Percentiles rank a stretch among this genome's conserved stretches.
Evolutionary conservation across 92 coral and sea anemone species (phyloP).

Genomic region (Chrysogorgia sp.): DNA sequence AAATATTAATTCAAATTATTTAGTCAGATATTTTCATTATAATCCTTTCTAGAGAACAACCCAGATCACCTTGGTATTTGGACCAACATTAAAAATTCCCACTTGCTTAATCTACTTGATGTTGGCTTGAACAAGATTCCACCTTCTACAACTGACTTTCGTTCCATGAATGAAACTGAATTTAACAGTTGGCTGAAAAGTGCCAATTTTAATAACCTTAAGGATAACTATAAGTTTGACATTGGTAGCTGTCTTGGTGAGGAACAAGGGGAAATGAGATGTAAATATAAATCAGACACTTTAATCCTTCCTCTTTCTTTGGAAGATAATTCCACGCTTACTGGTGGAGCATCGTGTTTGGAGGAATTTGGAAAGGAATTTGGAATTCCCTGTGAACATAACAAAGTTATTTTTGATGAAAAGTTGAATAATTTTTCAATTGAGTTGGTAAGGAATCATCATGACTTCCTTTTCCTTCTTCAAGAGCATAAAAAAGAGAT

Average conservation of each 20-base stretch:
- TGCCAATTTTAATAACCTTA: constrained; percentile 7
- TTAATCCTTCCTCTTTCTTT: constrained; percentile 11
- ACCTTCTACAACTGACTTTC: not conserved
- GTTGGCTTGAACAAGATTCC: constrained; percentile 43
- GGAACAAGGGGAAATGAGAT: not conserved
- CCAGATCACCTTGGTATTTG: constrained; percentile 7
- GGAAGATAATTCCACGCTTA: constrained; percentile 34
- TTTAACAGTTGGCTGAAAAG: constrained; percentile 32
- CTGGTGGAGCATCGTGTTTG: constrained; percentile 11
- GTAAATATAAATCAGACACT: not conserved
- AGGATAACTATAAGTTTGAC: not conserved
- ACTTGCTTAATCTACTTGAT: constrained; percentile 18
- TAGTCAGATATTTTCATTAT: not conserved
- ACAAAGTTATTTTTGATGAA: constrained; percentile 36
- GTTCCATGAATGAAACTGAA: constrained; percentile 33
- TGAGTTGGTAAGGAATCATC: constrained; percentile 44
- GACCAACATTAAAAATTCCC: constrained; percentile 5
- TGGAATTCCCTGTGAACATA: constrained; percentile 46
- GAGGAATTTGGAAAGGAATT: constrained; percentile 42
- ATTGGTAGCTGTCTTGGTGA: constrained; percentile 1
- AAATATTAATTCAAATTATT: not conserved
- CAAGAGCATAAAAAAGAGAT: constrained; percentile 32
- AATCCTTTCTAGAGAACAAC: not conserved
- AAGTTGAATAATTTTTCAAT: constrained; percentile 34
- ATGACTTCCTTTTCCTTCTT: constrained; percentile 44